Percentiles rank a stretch among this genome's conserved stretches.
Conservation (phyloP, 2,113 vertebrate species). For the Anarhynchus alexandrinus region DNA sequence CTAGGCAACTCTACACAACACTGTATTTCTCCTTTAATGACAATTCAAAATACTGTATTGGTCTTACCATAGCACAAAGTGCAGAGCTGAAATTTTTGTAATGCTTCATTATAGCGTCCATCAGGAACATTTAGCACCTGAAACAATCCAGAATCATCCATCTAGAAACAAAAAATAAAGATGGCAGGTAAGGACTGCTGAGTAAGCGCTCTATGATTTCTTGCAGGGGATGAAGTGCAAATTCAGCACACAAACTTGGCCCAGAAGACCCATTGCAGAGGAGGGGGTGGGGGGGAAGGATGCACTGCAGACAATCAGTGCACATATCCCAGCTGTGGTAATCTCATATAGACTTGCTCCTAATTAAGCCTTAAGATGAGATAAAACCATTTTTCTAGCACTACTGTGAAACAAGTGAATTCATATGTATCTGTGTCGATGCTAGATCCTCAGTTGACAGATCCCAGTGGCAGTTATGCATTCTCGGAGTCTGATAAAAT, state of each 20-base stretch:
- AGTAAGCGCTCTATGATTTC: background rate
- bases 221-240: background rate
- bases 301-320: background rate
- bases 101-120: background rate
- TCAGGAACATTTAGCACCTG: conserved; percentile 26
- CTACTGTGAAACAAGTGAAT: background rate
- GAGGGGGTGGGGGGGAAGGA: background rate
- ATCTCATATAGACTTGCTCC: background rate
- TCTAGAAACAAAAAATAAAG: conserved; percentile 9
- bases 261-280: background rate
- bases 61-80: conserved; percentile 69
- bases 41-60: background rate
- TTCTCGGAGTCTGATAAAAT: background rate
- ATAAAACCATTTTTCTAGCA: background rate
- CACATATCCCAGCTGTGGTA: background rate
- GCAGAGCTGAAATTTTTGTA: conserved; percentile 42
- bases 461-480: background rate
- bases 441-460: background rate
- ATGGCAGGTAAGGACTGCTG: background rate
- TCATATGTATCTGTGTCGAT: background rate
- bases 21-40: background rate
- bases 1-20: background rate
- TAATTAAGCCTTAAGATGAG: background rate
- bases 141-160: conserved; percentile 52
- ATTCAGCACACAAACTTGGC: background rate